These are phyloP conservation scores for Drosophila emarginata DNA, from an alignment of 2,888 invertebrate genomes.

Conservation along the genomic window DNA sequence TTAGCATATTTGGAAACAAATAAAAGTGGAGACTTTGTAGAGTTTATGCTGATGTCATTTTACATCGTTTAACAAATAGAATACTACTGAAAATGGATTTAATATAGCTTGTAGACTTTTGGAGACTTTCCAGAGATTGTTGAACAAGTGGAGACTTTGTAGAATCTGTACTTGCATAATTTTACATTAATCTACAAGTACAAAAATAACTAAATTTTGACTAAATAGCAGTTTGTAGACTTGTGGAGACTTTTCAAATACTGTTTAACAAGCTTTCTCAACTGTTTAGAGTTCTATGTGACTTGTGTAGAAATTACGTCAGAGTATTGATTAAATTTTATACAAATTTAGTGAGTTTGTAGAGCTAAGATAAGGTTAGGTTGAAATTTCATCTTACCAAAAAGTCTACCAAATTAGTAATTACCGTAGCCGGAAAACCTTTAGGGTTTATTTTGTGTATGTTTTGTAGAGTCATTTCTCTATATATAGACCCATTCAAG, in stretches of 20 bases:
- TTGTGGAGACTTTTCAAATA: background rate
- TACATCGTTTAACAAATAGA: background rate
- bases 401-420: too few relatives aligned
- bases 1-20: conserved; percentile 1
- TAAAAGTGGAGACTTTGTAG: background rate
- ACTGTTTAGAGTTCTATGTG: too few relatives aligned
- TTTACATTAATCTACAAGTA: too few relatives aligned
- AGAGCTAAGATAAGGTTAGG: background rate
- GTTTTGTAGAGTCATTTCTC: conserved; percentile 5
- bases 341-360: background rate
- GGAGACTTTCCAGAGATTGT: background rate
- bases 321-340: too few relatives aligned
- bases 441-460: background rate
- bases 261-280: background rate
- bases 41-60: too few relatives aligned
- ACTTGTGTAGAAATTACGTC: too few relatives aligned
- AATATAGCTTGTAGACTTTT: background rate
- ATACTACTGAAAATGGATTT: background rate
- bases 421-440: background rate
- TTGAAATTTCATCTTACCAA: background rate
- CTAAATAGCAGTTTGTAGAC: background rate
- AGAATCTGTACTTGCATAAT: too few relatives aligned
- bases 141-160: background rate
- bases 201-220: too few relatives aligned
- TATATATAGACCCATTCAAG: conserved; percentile 17